A percentile compares a stretch with the other conserved stretches of the same genome.
phyloP scores from a whole-genome alignment of 2,888 invertebrate species.

The Galerucella calmariensis region DNA sequence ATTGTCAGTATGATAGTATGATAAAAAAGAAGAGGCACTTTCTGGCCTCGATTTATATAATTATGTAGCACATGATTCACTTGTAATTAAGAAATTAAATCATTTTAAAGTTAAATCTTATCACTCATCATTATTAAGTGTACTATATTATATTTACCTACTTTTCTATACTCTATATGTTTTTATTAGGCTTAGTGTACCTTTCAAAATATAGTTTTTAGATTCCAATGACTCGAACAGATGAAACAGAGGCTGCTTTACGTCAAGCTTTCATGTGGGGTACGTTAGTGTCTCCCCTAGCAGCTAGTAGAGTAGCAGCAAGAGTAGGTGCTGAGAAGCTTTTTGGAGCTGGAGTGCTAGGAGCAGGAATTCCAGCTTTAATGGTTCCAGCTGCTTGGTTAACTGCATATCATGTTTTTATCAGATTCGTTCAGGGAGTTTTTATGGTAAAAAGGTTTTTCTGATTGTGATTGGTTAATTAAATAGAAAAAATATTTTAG shows the following conservation, averaged over 20 bases:
- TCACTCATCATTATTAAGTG: no score
- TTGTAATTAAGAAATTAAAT: no score
- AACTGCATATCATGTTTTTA: conserved; percentile 69
- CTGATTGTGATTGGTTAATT: background rate
- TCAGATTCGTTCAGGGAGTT: conserved; percentile 69
- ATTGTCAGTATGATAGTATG: no score
- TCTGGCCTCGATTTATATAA: no score
- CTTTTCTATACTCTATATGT: no score
- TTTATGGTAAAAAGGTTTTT: conserved; percentile 64
- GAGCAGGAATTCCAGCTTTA: conserved; percentile 68
- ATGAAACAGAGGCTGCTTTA: conserved; percentile 68
- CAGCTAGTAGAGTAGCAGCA: conserved; percentile 69
- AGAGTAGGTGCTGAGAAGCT: conserved; percentile 69
- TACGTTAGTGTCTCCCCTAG: conserved; percentile 68
- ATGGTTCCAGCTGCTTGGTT: conserved; percentile 71
- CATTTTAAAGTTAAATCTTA: no score
- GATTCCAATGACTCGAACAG: conserved; percentile 68
- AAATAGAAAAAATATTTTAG: conserved; percentile 45
- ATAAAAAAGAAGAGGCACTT: no score
- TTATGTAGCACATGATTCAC: no score
- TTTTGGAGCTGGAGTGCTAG: conserved; percentile 69
- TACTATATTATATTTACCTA: no score
- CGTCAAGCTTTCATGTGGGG: conserved; percentile 71
- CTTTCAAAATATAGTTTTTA: conserved; percentile 44
- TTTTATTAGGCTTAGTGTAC: background rate